Conservation (phyloP, 2,888 invertebrate species). For the Laothoe populi region DNA sequence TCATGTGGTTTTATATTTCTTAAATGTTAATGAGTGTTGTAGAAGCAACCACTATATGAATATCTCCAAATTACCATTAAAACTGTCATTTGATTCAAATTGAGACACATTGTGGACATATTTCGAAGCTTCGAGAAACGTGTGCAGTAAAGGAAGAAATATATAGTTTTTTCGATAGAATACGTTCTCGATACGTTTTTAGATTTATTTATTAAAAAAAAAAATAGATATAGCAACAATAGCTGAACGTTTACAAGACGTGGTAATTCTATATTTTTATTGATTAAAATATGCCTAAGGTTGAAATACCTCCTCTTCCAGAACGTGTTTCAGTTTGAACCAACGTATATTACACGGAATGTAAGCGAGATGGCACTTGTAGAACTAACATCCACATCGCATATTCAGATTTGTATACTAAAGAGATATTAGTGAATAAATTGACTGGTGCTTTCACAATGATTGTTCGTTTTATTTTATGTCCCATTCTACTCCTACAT, state of each 20-base stretch:
- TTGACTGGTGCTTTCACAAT: slow-evolving; percentile 85
- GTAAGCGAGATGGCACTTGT: slow-evolving; percentile 11
- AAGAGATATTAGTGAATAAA: slow-evolving; percentile 81
- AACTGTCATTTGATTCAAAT: slow-evolving; percentile 15
- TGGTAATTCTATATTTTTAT: neutral
- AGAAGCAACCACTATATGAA: slow-evolving; percentile 33
- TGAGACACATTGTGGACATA: neutral
- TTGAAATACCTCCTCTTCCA: neutral
- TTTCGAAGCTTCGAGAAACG: no score
- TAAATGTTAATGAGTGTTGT: slow-evolving; percentile 37
- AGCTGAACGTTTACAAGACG: neutral
- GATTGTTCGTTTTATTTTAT: slow-evolving; percentile 75
- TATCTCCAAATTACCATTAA: slow-evolving; percentile 7
- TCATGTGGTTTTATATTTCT: slow-evolving; percentile 26
- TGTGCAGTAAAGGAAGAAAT: neutral
- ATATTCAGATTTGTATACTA: slow-evolving; percentile 46
- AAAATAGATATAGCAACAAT: no score
- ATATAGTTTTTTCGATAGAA: neutral
- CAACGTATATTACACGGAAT: neutral
- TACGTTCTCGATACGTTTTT: neutral
- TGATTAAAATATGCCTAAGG: neutral
- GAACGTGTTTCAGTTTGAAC: neutral
- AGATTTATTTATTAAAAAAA: no score
- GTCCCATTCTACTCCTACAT: neutral
- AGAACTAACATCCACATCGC: slow-evolving; percentile 23